phyloP scores from a whole-genome alignment of 2,113 vertebrate species.

The Henicopernis longicauda region DNA sequence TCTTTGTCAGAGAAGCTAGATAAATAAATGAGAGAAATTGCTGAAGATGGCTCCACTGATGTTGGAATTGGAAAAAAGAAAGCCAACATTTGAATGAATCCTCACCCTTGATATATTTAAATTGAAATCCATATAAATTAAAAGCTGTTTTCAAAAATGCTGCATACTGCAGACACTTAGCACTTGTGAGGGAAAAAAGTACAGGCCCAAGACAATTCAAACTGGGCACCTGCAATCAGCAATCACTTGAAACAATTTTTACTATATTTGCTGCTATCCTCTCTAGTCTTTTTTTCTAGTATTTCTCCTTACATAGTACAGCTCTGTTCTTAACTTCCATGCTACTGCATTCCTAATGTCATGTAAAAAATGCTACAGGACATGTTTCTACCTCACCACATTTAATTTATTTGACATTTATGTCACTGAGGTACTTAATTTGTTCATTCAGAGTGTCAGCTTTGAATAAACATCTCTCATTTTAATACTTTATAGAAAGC shows the following conservation, averaged over 20 bases:
- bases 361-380: not conserved
- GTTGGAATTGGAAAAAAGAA: not conserved
- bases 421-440: not conserved
- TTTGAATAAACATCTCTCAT: not conserved
- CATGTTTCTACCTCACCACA: not conserved
- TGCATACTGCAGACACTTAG: not conserved
- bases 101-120: not conserved
- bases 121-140: not conserved
- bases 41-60: not conserved
- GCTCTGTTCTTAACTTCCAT: not conserved
- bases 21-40: not conserved
- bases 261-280: not conserved
- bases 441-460: not conserved
- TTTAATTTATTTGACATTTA: constrained; percentile 20
- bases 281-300: not conserved
- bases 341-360: not conserved
- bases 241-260: not conserved
- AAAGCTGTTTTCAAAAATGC: not conserved
- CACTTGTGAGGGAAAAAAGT: not conserved
- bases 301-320: not conserved
- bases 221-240: not conserved
- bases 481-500: not conserved
- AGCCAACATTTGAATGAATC: not conserved
- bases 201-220: not conserved
- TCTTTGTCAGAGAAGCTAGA: not conserved